Evolutionary conservation across 2,113 vertebrate genomes (phyloP).

Genomic region (Cyanocitta stelleri): DNA sequence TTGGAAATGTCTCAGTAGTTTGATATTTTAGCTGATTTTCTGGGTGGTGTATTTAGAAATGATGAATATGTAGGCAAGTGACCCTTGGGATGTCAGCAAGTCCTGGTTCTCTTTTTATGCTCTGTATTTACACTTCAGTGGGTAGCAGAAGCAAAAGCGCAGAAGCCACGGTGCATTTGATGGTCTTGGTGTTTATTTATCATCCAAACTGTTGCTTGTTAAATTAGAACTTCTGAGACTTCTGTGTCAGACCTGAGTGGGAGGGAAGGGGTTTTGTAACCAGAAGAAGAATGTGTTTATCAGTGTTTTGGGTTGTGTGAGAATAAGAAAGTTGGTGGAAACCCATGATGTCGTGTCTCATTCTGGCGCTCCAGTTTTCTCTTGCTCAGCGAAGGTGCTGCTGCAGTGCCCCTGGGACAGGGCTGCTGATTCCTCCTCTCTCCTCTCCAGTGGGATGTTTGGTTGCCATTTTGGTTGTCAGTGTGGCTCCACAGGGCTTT

Average conservation of each 20-base stretch:
- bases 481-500: background rate
- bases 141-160: background rate
- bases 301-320: background rate
- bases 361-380: fast-evolving
- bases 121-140: conserved; percentile 32
- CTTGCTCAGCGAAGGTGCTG: background rate
- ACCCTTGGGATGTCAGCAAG: background rate
- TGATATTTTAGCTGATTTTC: background rate
- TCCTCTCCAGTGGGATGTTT: background rate
- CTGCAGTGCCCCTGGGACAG: background rate
- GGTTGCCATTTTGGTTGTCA: background rate
- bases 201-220: background rate
- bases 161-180: conserved; percentile 3
- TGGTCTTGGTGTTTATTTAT: conserved; percentile 52
- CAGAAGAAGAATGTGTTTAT: conserved; percentile 18
- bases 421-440: background rate
- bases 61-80: background rate
- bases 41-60: background rate
- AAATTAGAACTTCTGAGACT: conserved; percentile 46
- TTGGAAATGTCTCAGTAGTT: background rate
- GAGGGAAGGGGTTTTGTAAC: conserved; percentile 40
- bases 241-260: conserved; percentile 34
- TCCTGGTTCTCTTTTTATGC: background rate
- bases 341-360: background rate
- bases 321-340: background rate